A percentile compares a stretch with the other conserved stretches of the same genome.
Evolutionary conservation across 2,113 vertebrate species (phyloP).

Genomic region (Phocoena sinus): DNA sequence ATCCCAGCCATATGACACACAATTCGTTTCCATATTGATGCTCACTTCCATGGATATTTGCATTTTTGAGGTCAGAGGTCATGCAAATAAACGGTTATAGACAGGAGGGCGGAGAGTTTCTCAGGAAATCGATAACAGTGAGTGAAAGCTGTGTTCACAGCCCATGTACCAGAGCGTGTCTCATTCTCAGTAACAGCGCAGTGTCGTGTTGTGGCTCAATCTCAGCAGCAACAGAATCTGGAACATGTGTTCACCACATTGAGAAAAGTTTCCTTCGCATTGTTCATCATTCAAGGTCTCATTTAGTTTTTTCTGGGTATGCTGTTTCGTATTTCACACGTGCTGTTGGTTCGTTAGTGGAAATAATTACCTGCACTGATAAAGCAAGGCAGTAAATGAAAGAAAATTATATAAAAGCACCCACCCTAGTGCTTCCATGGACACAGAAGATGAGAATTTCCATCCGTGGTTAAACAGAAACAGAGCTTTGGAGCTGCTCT

Average conservation of each 20-base stretch:
- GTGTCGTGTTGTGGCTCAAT: rapidly evolving
- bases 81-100: too few species aligned
- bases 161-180: rapidly evolving
- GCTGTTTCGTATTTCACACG: background rate
- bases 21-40: background rate
- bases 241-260: background rate
- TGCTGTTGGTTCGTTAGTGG: background rate
- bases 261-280: background rate
- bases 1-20: background rate
- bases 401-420: background rate
- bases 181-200: rapidly evolving
- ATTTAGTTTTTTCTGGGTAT: background rate
- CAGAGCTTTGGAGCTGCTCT: background rate
- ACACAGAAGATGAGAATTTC: background rate
- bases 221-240: background rate
- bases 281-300: background rate
- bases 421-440: background rate
- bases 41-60: background rate
- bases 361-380: conserved; percentile 2
- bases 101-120: background rate
- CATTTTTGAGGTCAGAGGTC: background rate
- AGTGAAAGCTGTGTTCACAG: background rate
- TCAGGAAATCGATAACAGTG: background rate
- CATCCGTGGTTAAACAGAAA: background rate
- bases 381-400: conserved; percentile 23